Evolutionary conservation across 2,888 invertebrate genomes (phyloP), one percentile per base, ranked within the genome.

Genomic region (Polydrusus cervinus): DNA sequence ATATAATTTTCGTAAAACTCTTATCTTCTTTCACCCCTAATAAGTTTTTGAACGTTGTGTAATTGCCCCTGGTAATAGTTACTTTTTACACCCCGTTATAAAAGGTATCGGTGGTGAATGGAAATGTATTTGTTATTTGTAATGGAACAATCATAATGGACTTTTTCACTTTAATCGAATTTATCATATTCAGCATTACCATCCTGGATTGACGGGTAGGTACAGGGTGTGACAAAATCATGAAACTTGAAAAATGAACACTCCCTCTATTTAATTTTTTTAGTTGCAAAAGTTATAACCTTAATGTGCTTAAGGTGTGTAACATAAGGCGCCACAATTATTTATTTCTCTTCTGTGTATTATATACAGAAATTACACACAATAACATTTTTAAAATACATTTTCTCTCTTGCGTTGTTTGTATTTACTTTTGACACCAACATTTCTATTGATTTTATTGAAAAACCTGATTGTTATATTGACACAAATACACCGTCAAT

Each of bases 21-120:
- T 34, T 47, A 49, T 61, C 70, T 30, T 8, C 43, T 47, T n/a
- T 30, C 25, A 49, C 66, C 68, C 77, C 77, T 81, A 81, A 81
- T 80, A 77, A 70, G 57, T 76, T 71, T 79, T 80, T 82, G 80
- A 82, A 80, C 80, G 80, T 82, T 81, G 76, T 79, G 76, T 82
- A 82, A 82, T 82, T 81, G 79, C 74, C 73, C 65, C 57, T 43
- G 10, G 10, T 64, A 43, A 40, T 43, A 55, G 40, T 30, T 40
- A 55, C 45, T 34, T 70, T 62, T 71, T 51, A 71, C 71, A 64
- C 71, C 64, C 71, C 30, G 45, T 25, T 45, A 71, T 43, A 71
- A 64, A 53, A 55, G 64, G 71, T 71, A 64, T 71, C 71, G 64
- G 53, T 71, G 64, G 16, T 61, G 16, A 13, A 9, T 25, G 16